Conservation (phyloP, 2,113 vertebrate genomes). For the Myodes glareolus region DNA sequence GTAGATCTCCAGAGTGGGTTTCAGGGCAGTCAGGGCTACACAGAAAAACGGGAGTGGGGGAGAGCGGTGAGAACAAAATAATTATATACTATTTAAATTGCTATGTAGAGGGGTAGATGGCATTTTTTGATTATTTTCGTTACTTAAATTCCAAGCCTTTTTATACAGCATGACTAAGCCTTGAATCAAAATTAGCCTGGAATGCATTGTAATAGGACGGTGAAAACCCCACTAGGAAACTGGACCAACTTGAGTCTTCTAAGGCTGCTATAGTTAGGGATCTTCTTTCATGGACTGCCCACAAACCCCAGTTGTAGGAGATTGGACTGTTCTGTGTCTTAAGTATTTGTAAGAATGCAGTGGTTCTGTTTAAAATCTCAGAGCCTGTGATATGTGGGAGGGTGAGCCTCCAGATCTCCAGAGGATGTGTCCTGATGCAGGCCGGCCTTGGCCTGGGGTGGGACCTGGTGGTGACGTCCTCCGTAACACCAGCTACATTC, state of each 20-base stretch:
- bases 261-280: not conserved
- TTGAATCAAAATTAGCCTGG: not conserved
- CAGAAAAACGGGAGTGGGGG: not conserved
- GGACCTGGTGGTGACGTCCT: not conserved
- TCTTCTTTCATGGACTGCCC: not conserved
- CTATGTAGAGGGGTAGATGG: not conserved
- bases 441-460: not conserved
- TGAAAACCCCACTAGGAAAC: not conserved
- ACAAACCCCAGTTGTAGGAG: not conserved
- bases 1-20: not conserved
- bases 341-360: not conserved
- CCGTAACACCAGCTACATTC: not conserved
- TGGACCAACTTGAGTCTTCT: not conserved
- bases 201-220: not conserved
- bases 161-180: conserved; percentile 49
- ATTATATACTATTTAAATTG: not conserved
- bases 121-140: not conserved
- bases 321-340: not conserved
- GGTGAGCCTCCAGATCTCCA: not conserved
- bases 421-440: conserved; percentile 50
- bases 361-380: not conserved
- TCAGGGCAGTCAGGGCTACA: not conserved
- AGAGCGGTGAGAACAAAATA: not conserved
- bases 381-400: not conserved
- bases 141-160: not conserved